Evolutionary conservation across 2,113 vertebrate species (phyloP).

Genomic region (Otocyon megalotis): DNA sequence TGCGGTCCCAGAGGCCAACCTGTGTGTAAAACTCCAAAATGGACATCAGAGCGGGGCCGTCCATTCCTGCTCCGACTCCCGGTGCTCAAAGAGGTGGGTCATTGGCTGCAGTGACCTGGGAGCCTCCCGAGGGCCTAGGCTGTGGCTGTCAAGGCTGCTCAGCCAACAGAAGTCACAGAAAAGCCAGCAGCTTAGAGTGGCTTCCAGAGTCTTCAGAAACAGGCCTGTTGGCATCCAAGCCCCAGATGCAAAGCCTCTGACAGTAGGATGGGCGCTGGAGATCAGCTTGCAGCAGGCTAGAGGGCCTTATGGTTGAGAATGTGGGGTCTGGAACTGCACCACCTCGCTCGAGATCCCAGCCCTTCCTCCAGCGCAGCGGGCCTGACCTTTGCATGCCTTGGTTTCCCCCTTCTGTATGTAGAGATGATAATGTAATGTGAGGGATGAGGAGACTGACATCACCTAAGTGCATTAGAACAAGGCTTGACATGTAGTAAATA

Average conservation of each 20-base stretch:
- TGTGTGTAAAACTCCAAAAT: slow-evolving; percentile 66
- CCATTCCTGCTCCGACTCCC: background rate
- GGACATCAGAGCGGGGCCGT: slow-evolving; percentile 55
- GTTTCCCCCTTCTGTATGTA: background rate
- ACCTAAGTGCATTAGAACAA: background rate
- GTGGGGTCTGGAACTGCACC: background rate
- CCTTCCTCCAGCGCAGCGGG: background rate
- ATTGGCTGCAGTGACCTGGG: slow-evolving; percentile 1
- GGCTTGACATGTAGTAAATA: background rate
- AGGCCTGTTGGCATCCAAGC: background rate
- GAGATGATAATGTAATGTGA: background rate
- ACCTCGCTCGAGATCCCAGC: background rate
- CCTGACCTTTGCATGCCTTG: background rate
- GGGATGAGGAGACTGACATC: background rate
- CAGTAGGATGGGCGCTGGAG: background rate
- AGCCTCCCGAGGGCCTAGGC: slow-evolving; percentile 8
- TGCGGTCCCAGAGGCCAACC: slow-evolving; percentile 48
- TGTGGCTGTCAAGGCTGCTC: slow-evolving; percentile 30
- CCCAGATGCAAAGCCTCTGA: background rate
- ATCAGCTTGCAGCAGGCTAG: background rate
- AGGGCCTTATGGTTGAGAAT: background rate
- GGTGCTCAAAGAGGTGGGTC: slow-evolving; percentile 52
- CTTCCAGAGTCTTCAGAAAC: background rate
- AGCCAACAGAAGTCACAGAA: background rate
- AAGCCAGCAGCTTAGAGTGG: background rate